Evolutionary conservation across 2,113 vertebrate species (phyloP).

Genomic region (Hypomesus transpacificus): DNA sequence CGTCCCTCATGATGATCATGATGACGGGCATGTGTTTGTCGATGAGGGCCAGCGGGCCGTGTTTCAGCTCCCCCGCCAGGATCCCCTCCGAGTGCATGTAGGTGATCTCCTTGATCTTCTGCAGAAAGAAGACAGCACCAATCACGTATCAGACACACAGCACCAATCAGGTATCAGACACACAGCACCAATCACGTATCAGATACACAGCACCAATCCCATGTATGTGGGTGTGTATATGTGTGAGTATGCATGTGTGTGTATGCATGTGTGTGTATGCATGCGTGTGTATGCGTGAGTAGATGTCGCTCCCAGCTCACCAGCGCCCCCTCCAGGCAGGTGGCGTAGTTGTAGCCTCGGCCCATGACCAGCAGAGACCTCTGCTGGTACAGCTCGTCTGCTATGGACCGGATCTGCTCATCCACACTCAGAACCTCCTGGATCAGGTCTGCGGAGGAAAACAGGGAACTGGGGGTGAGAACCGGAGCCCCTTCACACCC

Average conservation of each 20-base stretch:
- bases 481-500: no score
- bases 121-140: slow-evolving; percentile 13
- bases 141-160: background rate
- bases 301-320: slow-evolving; percentile 64
- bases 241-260: no score
- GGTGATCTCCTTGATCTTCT: slow-evolving; percentile 99
- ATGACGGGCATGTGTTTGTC: slow-evolving; percentile 97
- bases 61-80: slow-evolving; percentile 95
- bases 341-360: slow-evolving; percentile 93
- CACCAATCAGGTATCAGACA: background rate
- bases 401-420: slow-evolving; percentile 83
- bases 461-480: background rate
- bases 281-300: no score
- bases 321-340: slow-evolving; percentile 95
- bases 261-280: no score
- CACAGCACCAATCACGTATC: background rate
- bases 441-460: slow-evolving; percentile 72
- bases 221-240: background rate
- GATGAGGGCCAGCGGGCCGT: slow-evolving; percentile 88
- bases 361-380: slow-evolving; percentile 93
- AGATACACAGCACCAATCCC: background rate
- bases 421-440: slow-evolving; percentile 86
- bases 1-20: slow-evolving; percentile 94
- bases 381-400: slow-evolving; percentile 86
- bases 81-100: slow-evolving; percentile 99